Evolutionary conservation across 1,140 invertebrate species (phyloP).

Genomic region (Oscheius sp.): DNA sequence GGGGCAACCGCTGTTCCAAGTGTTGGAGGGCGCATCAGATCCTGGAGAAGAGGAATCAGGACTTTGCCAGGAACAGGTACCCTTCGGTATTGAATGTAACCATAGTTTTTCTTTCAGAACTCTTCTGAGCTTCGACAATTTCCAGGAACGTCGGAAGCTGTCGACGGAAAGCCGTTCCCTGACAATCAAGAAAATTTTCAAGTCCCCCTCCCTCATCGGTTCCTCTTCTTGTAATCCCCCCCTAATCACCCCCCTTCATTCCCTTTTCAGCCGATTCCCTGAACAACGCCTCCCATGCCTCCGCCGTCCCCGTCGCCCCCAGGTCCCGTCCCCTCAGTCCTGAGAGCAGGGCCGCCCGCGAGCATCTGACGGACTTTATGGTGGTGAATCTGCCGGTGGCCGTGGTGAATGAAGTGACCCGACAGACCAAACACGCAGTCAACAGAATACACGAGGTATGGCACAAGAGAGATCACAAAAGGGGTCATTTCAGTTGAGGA

Average conservation of each 20-base stretch:
- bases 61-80: slow-evolving; percentile 43
- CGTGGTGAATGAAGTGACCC: slow-evolving; percentile 71
- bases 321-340: slow-evolving; percentile 54
- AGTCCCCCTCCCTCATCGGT: slow-evolving; percentile 63
- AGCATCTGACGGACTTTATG: slow-evolving; percentile 63
- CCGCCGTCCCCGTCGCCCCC: not conserved
- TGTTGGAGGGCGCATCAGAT: slow-evolving; percentile 68
- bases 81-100: not conserved
- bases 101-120: slow-evolving; percentile 38
- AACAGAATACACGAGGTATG: slow-evolving; percentile 68
- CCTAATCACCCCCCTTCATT: not conserved
- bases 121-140: slow-evolving; percentile 71
- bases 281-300: not conserved
- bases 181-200: slow-evolving; percentile 75
- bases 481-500: slow-evolving; percentile 40
- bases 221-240: not conserved
- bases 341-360: slow-evolving; percentile 62
- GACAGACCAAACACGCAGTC: slow-evolving; percentile 71
- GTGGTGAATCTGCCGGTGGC: slow-evolving; percentile 56
- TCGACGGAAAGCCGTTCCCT: slow-evolving; percentile 79
- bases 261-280: not conserved
- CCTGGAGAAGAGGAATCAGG: slow-evolving; percentile 43
- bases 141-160: slow-evolving; percentile 81
- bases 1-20: slow-evolving; percentile 93
- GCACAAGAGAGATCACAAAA: no score